Evolutionary conservation across 1,140 invertebrate genomes (phyloP), one percentile per base, ranked within the genome.

Genomic region (Octopus sinensis): DNA sequence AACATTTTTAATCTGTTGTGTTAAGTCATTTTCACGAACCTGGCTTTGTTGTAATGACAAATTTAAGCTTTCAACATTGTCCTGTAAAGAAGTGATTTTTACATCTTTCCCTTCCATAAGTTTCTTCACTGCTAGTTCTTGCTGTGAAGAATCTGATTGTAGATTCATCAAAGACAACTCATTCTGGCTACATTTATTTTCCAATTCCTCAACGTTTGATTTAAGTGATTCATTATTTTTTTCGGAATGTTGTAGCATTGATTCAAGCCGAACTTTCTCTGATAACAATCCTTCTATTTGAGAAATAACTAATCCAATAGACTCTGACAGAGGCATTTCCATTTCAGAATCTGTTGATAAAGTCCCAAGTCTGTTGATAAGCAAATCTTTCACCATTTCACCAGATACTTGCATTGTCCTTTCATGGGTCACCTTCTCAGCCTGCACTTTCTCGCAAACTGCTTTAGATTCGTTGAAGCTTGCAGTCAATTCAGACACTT

Each of bases 51-150:
- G 62, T 30, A 83, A 23, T 5, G 30, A 23, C 17, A 10, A n/a
- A 17, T 73, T 73, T 5, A 73, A n/a, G 30, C 17, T 12, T 13
- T 73, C 13, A 5, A 73, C 9, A 52, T 83, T 56, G 52, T 81
- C 54, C 23, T 43, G 30, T 30, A 83, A 71, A 10, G 79, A 68
- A 56, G 68, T 54, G 6, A 83, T 81, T 54, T 79, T 78, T 17
- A 30, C 30, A 23, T 83, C 82, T 62, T 81, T 85, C 23, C 82
- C 84, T 17, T 82, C 79, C 62, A 83, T 53, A 62, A 80, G 54
- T 52, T 71, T 78, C 54, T 82, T 76, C 10, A 62, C 79, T 13
- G 51, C 76, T 6, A 10, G 5, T 73, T 73, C 13, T 6, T 73
- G 68, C 30, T 73, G 9, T n/a, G 68, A 73, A 13, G 17, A n/a